Conservation (phyloP, 2,797 vertebrate genomes). For the Pseudochirops cupreus region DNA sequence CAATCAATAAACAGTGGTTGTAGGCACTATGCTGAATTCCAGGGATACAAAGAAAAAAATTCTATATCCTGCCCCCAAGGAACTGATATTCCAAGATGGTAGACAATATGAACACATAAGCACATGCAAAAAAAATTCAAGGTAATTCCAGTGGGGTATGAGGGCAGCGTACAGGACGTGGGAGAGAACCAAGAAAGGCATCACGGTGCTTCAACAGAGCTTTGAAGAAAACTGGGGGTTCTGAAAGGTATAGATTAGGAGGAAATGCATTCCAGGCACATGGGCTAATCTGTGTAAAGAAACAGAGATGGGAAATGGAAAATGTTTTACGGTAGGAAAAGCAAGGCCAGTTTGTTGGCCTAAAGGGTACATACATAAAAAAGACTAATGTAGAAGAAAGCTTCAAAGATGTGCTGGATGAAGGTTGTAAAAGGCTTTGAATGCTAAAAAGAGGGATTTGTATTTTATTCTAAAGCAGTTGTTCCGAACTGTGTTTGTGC, state of each 20-base stretch:
- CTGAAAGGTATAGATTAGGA: not conserved
- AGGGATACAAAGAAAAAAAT: not conserved
- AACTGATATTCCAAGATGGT: not conserved
- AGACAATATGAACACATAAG: not conserved
- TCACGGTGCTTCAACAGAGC: not conserved
- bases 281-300: not conserved
- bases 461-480: not conserved
- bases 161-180: accelerated
- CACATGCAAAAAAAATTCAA: not conserved
- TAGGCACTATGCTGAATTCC: not conserved
- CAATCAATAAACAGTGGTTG: not conserved
- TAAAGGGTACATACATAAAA: not conserved
- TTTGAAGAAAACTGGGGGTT: not conserved
- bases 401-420: not conserved
- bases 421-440: not conserved
- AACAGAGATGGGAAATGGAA: not conserved
- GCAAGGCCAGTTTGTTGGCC: not conserved
- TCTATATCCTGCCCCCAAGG: not conserved
- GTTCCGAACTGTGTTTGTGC: not conserved
- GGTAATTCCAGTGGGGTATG: not conserved
- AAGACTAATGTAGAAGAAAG: not conserved
- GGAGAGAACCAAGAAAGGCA: not conserved
- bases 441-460: not conserved
- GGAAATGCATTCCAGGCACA: not conserved
- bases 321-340: not conserved